Conservation (phyloP, 2,113 vertebrate genomes). For the Lepisosteus oculatus region DNA sequence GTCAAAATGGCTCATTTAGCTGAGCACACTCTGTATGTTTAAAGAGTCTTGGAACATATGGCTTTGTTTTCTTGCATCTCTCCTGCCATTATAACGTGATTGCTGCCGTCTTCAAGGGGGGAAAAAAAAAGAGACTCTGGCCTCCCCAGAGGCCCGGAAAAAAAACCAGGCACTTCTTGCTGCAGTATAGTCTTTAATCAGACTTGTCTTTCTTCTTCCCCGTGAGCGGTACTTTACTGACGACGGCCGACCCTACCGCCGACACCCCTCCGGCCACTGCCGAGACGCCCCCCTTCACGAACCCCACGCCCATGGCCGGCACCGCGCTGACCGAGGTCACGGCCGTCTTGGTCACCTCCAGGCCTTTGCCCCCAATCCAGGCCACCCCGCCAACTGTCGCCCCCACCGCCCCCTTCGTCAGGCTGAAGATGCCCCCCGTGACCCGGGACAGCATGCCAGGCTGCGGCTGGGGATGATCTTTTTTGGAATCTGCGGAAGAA, state of each 20-base stretch:
- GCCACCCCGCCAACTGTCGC: slow-evolving; percentile 87
- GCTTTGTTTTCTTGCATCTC: background rate
- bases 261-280: slow-evolving; percentile 87
- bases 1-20: background rate
- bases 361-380: slow-evolving; percentile 93
- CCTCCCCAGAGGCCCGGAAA: background rate
- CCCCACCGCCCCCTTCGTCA: slow-evolving; percentile 89
- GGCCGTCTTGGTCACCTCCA: slow-evolving; percentile 88
- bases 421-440: slow-evolving; percentile 86
- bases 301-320: slow-evolving; percentile 83
- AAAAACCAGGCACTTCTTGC: background rate
- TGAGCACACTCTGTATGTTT: slow-evolving; percentile 7
- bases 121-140: background rate
- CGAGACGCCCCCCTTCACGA: slow-evolving; percentile 86
- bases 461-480: slow-evolving; percentile 83
- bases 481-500: slow-evolving; percentile 65
- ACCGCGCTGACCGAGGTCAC: slow-evolving; percentile 85
- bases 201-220: slow-evolving; percentile 97
- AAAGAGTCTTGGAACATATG: slow-evolving; percentile 5
- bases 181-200: slow-evolving; percentile 64
- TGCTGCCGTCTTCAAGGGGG: background rate
- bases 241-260: slow-evolving; percentile 87
- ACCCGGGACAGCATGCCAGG: slow-evolving; percentile 87
- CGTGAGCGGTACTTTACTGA: slow-evolving; percentile 85
- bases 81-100: background rate